Evolutionary conservation across 2,113 vertebrate species (phyloP), one percentile per base, ranked within the genome.

Genomic region (rat (Rattus norvegicus)): DNA sequence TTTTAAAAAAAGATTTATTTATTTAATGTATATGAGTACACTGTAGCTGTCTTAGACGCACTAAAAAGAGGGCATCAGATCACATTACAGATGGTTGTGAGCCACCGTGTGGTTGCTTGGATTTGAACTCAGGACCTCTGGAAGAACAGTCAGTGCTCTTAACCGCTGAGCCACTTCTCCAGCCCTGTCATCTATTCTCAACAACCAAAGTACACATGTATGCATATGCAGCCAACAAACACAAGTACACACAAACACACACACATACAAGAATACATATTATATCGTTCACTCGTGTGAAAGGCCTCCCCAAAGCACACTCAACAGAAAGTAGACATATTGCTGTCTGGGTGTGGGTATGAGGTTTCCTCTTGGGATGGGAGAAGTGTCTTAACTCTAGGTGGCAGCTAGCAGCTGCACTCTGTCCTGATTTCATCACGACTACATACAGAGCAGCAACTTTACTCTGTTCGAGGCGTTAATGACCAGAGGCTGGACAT

Each of bases 301-400:
- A 91, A 89, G n/a, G n/a, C 75, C 33, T 36, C 47, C 26, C 76
- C 90, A 95, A 93, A 30, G 47, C 16, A 89, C 89, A 90, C 61
- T 95, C 80, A 95, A 49, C 17, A 92, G 39, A 88, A 91, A 73
- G 83, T 30, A 49, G 47, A 59, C 90, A 77, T 14, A 77, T n/a
- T 84, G 86, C 87, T 91, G 36, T 47, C 28, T 81, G 26, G 24
- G 30, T 88, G 76, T 10, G n/a, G 52, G 61, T 10, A 49, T 39
- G 52, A 87, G 39, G 9, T 47, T 90, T 94, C 85, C 47, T 92
- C 43, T 17, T 16, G 73, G 54, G 24, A 12, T 56, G 87, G 92
- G 7, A 79, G 36, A 92, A 92, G 43, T 81, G 13, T 90, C 52
- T 73, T 90, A 95, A 75, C 67, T 90, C 92, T 87, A 47, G 43